These are phyloP conservation scores for Rhea americana DNA, from an alignment of 2,113 vertebrate genomes.

Conservation along the genomic window DNA sequence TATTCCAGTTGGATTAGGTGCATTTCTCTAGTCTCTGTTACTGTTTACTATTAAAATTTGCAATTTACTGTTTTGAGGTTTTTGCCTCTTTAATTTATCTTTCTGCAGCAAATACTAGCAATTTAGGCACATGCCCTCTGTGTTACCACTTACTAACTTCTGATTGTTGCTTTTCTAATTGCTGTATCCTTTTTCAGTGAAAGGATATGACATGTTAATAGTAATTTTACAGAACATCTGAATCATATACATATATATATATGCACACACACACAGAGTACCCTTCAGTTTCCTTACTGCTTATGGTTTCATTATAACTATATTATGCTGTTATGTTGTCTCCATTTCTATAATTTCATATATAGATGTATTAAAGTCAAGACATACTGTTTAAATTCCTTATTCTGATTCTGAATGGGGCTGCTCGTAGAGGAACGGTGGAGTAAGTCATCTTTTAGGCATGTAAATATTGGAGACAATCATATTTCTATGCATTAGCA, in stretches of 20 bases:
- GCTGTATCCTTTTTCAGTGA: not conserved
- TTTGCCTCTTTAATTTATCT: not conserved
- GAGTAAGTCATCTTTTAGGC: not conserved
- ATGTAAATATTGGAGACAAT: not conserved
- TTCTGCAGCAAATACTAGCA: not conserved
- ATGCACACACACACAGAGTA: not conserved
- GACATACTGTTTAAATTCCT: not conserved
- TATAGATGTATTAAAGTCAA: not conserved
- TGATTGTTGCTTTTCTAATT: not conserved
- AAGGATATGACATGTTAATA: not conserved
- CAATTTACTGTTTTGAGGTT: not conserved
- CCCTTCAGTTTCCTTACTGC: not conserved
- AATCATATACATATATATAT: not conserved
- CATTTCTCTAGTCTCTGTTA: not conserved
- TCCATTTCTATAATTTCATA: not conserved
- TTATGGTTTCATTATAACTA: not conserved
- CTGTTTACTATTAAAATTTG: not conserved
- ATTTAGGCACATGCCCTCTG: not conserved
- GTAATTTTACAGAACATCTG: not conserved
- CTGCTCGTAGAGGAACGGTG: not conserved
- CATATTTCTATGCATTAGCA: not conserved
- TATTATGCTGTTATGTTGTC: not conserved
- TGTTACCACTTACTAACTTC: not conserved
- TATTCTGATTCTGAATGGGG: not conserved
- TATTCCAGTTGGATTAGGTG: not conserved